Base-by-base conservation (phyloP, 1,140 invertebrate species). In the Drosophila sp. region DNA sequence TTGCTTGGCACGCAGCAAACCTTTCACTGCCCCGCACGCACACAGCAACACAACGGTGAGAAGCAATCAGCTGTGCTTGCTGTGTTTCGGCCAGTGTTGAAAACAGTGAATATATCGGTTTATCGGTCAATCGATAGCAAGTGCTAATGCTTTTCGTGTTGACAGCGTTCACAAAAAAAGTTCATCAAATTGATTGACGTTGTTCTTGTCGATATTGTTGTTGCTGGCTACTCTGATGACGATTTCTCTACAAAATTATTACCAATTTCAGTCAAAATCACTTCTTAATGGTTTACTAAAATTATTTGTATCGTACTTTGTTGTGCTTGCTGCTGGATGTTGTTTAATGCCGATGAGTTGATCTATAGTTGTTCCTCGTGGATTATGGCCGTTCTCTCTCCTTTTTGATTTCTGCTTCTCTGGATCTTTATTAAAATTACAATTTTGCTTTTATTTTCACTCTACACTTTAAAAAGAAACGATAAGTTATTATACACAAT, bases 1-100 rank as follows among this genome's bases (percentile, higher is more conserved):
- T 41, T 32, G 41, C 16, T 51, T 16, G 27, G 29, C 27, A 57
- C 54, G 56, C 54, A 66, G 71, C 40, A 61, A 61, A 53, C 56
- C 58, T 79, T 62, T 66, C 63, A 76, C 50, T 76, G 40, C 71
- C 62, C 64, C 74, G 43, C 64, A 38, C 63, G 63, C 65, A 53
- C 40, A 34, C 62, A 75, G 58, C 65, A 67, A 66, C 58, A 61
- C 51, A 73, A 57, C 66, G 63, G 58, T 48, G 59, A 41, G 54
- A 45, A 75, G 56, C 62, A 82, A 82, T 87, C 81, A 86, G 81
- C 81, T 86, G 82, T 87, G 65, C 54, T 73, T 29, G 48, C 40
- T 71, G 62, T 16, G n/a, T n/a, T 58, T 80, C 43, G 27, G 51
- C 32, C 25, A 87, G 83, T 83, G 83, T 87, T 87, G 82, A 51